These are phyloP conservation scores for Cantharis rustica DNA, from an alignment of 2,888 invertebrate species.

Conservation along the genomic window DNA sequence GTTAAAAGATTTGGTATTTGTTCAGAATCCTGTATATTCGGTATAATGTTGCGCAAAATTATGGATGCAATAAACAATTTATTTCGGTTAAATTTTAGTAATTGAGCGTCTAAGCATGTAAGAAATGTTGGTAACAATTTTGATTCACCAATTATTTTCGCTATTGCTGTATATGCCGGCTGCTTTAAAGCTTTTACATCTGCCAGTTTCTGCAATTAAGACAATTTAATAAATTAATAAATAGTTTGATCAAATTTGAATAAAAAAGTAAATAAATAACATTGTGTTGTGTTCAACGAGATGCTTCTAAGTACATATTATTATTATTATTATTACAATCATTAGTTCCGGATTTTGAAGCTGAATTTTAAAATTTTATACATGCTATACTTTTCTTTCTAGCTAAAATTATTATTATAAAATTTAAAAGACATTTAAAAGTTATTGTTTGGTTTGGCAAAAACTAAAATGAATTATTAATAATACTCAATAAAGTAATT, in stretches of 20 bases:
- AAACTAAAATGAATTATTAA: too few relatives aligned
- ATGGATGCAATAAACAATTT: conserved; percentile 66
- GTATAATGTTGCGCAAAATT: conserved; percentile 63
- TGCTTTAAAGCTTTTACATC: conserved; percentile 64
- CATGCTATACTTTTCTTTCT: not conserved
- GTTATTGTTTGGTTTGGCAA: too few relatives aligned
- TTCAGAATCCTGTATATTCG: conserved; percentile 55
- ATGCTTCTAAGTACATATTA: not conserved
- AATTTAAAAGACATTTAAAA: too few relatives aligned
- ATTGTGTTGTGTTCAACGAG: not conserved
- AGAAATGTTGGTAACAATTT: conserved; percentile 63
- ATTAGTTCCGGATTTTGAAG: not conserved
- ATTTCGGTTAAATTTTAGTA: conserved; percentile 62
- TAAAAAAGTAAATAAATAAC: not conserved
- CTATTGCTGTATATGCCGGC: conserved; percentile 68
- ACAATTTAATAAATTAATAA: not conserved
- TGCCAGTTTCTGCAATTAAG: conserved; percentile 62
- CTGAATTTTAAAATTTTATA: too few relatives aligned
- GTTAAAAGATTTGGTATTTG: conserved; percentile 65
- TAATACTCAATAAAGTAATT: too few relatives aligned
- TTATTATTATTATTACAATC: not conserved
- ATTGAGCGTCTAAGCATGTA: conserved; percentile 57
- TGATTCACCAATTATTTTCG: conserved; percentile 60
- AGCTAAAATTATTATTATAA: too few relatives aligned
- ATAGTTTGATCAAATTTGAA: not conserved